Percentiles rank a stretch among this genome's conserved stretches.
These are phyloP conservation scores for Chamaetylas fuelleborni DNA, from an alignment of 2,113 vertebrate genomes.

Conservation along the genomic window DNA sequence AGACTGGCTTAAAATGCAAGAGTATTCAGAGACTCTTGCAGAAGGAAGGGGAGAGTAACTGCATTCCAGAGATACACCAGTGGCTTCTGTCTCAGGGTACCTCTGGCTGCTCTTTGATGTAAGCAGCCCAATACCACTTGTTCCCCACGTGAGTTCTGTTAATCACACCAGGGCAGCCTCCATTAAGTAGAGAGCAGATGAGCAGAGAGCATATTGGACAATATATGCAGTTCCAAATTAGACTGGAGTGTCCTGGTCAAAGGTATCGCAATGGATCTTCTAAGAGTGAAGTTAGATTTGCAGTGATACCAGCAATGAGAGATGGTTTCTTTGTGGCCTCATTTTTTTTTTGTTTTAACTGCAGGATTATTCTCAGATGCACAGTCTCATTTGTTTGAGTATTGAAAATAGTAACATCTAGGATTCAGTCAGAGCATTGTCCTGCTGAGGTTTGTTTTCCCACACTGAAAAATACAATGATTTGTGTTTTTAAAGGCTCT, in stretches of 20 bases:
- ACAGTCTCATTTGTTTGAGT: neutral
- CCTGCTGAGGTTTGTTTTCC: neutral
- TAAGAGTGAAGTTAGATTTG: neutral
- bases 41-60: neutral
- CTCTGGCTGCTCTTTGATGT: neutral
- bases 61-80: neutral
- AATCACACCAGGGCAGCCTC: neutral
- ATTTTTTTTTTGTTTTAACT: neutral
- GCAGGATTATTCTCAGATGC: neutral
- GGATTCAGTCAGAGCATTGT: neutral
- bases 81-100: neutral
- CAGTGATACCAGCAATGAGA: neutral
- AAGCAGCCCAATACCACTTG: fast-evolving
- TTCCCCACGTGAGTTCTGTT: neutral
- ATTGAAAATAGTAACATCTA: neutral
- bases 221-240: neutral
- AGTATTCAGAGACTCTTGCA: neutral
- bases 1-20: neutral
- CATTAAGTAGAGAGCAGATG: neutral
- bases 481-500: neutral
- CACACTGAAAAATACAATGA: neutral
- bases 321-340: neutral
- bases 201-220: neutral
- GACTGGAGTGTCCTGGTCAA: neutral
- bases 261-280: neutral